Percentiles rank a stretch among this genome's conserved stretches.
These are phyloP conservation scores for Sebastes itinus DNA, from an alignment of 2,797 vertebrate genomes.

Conservation along the genomic window DNA sequence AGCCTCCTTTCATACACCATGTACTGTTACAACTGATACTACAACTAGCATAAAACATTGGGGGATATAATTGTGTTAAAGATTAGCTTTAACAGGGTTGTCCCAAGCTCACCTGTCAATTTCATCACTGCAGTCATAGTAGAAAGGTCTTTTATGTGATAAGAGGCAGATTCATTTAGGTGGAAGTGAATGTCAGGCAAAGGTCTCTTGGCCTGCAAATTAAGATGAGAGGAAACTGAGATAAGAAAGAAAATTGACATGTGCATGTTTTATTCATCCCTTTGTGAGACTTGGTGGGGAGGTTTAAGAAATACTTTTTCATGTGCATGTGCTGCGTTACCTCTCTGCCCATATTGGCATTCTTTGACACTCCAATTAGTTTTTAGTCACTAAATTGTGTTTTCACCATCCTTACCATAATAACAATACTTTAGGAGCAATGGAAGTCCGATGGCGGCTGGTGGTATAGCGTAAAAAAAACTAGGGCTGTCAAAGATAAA, in stretches of 20 bases:
- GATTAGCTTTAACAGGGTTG: constrained; percentile 15
- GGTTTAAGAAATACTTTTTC: background rate
- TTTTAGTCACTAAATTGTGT: background rate
- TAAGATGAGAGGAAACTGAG: background rate
- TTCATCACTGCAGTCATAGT: constrained; percentile 11
- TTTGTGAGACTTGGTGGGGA: background rate
- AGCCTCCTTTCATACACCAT: background rate
- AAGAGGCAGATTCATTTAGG: constrained; percentile 34
- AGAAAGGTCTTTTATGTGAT: constrained; percentile 46
- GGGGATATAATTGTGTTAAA: background rate
- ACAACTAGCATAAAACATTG: background rate
- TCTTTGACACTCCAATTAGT: background rate
- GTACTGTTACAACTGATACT: background rate
- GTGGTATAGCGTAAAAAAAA: too few relatives aligned
- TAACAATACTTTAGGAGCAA: too few relatives aligned
- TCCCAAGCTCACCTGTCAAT: background rate
- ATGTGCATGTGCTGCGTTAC: background rate
- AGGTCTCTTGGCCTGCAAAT: constrained; percentile 18
- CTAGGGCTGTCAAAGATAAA: too few relatives aligned
- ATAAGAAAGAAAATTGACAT: constrained; percentile 11
- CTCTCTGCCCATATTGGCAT: background rate
- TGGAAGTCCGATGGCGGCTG: too few relatives aligned
- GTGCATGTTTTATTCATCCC: background rate
- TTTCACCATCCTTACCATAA: too few relatives aligned
- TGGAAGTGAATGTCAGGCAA: constrained; percentile 38